A percentile compares a stretch with the other conserved stretches of the same genome.
These are phyloP conservation scores for Xestia ashworthii DNA, from an alignment of 2,888 invertebrate genomes.

Conservation along the genomic window DNA sequence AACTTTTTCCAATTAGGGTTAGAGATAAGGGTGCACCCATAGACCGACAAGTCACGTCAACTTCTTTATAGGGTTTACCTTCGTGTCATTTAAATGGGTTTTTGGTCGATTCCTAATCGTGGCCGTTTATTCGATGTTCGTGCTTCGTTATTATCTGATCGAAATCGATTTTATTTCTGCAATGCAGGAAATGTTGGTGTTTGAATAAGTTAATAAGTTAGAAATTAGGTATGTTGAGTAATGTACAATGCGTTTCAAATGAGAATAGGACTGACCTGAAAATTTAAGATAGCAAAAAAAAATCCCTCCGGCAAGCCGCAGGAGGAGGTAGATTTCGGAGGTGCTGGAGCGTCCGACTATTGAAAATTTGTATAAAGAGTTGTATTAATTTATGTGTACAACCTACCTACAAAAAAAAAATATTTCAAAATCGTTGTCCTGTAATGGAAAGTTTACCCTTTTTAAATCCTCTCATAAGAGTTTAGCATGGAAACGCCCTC, in stretches of 20 bases:
- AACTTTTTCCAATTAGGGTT: slow-evolving; percentile 22
- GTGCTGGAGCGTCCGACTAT: no score
- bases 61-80: neutral
- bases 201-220: neutral
- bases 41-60: slow-evolving; percentile 25
- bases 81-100: slow-evolving; percentile 22
- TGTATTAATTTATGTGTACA: no score
- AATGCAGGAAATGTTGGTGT: neutral
- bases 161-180: neutral
- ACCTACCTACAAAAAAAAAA: no score
- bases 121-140: slow-evolving; percentile 31
- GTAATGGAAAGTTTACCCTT: no score
- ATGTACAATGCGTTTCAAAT: neutral
- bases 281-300: no score
- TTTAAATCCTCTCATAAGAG: no score
- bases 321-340: no score
- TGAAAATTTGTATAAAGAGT: no score
- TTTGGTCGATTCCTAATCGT: slow-evolving; percentile 4
- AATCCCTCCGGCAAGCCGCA: no score
- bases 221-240: neutral
- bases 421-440: no score
- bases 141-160: slow-evolving; percentile 47
- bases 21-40: neutral
- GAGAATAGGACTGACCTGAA: no score
- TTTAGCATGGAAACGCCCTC: no score